Conservation (phyloP, 92 coral and sea anemone genomes). For the Meandrina meandrites region DNA sequence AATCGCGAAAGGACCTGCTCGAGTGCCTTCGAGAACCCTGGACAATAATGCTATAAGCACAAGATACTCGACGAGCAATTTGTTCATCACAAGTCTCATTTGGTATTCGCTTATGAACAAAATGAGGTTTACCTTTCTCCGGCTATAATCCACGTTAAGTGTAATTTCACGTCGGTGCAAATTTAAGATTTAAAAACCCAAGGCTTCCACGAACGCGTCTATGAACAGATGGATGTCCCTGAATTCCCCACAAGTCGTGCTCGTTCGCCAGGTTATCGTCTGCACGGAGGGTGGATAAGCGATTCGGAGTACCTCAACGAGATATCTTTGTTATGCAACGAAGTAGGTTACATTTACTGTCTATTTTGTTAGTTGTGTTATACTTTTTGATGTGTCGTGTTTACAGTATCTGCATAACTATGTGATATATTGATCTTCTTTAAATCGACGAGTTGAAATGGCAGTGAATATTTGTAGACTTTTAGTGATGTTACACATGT, state of each 20-base stretch:
- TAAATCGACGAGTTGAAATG: neutral
- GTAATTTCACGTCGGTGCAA: neutral
- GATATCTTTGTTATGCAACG: slow-evolving; percentile 37
- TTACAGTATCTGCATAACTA: neutral
- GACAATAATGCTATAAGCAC: neutral
- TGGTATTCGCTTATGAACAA: neutral
- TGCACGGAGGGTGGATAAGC: slow-evolving; percentile 52
- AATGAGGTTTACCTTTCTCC: neutral
- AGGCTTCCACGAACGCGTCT: neutral
- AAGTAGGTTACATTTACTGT: slow-evolving; percentile 43
- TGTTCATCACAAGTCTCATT: neutral
- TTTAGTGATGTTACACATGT: too few relatives aligned
- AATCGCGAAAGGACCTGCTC: neutral
- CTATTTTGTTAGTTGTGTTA: neutral
- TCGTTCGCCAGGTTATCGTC: slow-evolving; percentile 19
- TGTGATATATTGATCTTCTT: neutral
- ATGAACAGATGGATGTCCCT: slow-evolving; percentile 11
- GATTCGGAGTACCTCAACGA: slow-evolving; percentile 47
- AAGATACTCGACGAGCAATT: neutral
- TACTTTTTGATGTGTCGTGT: neutral
- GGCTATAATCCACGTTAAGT: neutral
- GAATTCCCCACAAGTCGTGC: neutral
- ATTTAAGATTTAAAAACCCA: neutral
- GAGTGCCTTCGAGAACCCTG: neutral
- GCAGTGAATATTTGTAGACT: too few relatives aligned